Evolutionary conservation across 2,797 vertebrate species (phyloP), one percentile per base, ranked within the genome.

Genomic region (Carapus acus): DNA sequence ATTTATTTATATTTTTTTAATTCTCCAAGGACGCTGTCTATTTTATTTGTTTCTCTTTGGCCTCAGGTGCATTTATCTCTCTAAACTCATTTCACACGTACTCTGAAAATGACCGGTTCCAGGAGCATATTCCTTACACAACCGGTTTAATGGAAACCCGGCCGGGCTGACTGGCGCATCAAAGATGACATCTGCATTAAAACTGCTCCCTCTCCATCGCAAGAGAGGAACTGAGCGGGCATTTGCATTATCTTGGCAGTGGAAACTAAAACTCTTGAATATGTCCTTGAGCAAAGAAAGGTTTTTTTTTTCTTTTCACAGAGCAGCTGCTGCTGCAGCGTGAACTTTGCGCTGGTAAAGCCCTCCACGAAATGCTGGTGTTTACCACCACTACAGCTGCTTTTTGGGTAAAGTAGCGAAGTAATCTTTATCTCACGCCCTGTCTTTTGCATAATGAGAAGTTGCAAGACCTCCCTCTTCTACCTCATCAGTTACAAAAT

Each of bases 121-220:
- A 51, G 37, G 38, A 54, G 49, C 71, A 67, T 62, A 58, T 55
- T 1, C 41, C 52, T 36, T 20, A 36, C 51, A 58, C 31, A 47
- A 44, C 38, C 47, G 46, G 44, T 58, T 72, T 56, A 54, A 37
- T 27, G 50, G 59, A 69, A 49, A 65, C 62, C 62, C 29, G 33
- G 29, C 29, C 49, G 38, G 58, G 65, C 50, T 78, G 71, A 76
- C 62, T 71, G 43, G 57, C 57, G 60, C 62, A 75, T 75, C 56
- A 65, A 34, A 64, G 24, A 47, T 66, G 65, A 67, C 47, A 78
- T 68, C 62, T 71, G 67, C 60, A 77, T 75, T 59, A 39, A 61
- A 70, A 65, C 65, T 44, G 13, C 39, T 44, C 37, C 27, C 36
- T 64, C 69, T 50, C 67, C 71, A 68, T 71, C 58, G 58, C 67